Evolutionary conservation across 1,140 invertebrate species (phyloP).

Genomic region (Lucilia cuprina): DNA sequence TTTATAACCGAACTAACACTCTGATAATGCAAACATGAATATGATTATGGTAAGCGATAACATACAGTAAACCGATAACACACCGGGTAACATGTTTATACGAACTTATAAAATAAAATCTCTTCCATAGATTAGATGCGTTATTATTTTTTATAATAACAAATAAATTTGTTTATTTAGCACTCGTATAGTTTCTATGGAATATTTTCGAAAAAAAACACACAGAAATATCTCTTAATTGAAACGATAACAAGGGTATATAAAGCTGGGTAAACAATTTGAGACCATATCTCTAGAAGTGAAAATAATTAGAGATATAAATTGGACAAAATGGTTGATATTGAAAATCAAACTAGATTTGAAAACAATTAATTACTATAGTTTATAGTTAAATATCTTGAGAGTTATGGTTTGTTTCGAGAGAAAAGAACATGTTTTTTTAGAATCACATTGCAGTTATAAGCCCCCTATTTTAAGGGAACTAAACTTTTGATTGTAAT

Average conservation of each 20-base stretch:
- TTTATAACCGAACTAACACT: background rate
- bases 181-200: background rate
- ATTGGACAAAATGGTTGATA: background rate
- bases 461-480: too few relatives aligned
- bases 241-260: background rate
- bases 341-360: background rate
- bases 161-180: background rate
- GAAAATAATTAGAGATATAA: background rate
- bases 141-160: background rate
- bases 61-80: background rate
- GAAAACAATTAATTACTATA: too few relatives aligned
- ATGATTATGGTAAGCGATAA: background rate
- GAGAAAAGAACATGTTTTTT: too few relatives aligned
- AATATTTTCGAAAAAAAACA: background rate
- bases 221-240: background rate
- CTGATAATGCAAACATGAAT: background rate
- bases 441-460: too few relatives aligned
- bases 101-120: background rate
- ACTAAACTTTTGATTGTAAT: too few relatives aligned
- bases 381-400: too few relatives aligned
- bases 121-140: background rate
- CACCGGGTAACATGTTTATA: background rate
- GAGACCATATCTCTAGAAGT: background rate
- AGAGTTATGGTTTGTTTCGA: too few relatives aligned
- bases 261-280: background rate